Base-by-base conservation (phyloP, 1,140 invertebrate genomes). In the Bombus confusus region DNA sequence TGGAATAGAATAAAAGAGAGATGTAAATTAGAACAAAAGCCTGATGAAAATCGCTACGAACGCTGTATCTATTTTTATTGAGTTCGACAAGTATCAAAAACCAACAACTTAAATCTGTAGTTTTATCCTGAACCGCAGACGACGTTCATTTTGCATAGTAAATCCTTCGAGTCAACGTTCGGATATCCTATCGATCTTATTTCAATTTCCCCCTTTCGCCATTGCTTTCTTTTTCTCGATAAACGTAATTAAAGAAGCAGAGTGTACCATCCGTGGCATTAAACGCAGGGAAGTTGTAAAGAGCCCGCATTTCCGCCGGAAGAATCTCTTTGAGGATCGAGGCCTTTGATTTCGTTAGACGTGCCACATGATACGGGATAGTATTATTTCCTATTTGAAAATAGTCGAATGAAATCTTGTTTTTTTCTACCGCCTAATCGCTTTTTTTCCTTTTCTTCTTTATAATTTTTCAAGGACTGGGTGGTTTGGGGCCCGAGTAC, bases 401-500 rank as follows among this genome's bases (percentile, higher is more conserved):
- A 31, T 72, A 71, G 22, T n/a, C 4, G 18, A 18, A 73, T 3
- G n/a, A 25, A n/a, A 10, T 71, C 9, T 6, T 31, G 59, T 62
- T n/a, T 13, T 31, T 75, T 18, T 28, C 41, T 5, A 31, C 2
- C 22, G 4, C 28, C n/a, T 71, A n/a, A 34, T 57, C 25, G 15
- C 43, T n/a, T 25, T 41, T 18, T 47, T 57, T 43, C 22, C 34
- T 18, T 31, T 34, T 34, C 10, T n/a, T 68, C 9, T n/a, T 71
- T 34, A 68, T 6, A 6, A 43, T 18, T 57, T 75, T 90, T 59
- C 96, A 95, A 97, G 97, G 97, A 91, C 96, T 97, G 95, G 97
- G 96, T 93, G 94, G 94, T 92, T 94, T 97, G 92, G 96, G 96
- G 89, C 95, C 96, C 75, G 97, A 98, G 93, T 98, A 98, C 95